Conservation (phyloP, 2,113 vertebrate genomes). For the Dunckerocampus dactyliophorus region DNA sequence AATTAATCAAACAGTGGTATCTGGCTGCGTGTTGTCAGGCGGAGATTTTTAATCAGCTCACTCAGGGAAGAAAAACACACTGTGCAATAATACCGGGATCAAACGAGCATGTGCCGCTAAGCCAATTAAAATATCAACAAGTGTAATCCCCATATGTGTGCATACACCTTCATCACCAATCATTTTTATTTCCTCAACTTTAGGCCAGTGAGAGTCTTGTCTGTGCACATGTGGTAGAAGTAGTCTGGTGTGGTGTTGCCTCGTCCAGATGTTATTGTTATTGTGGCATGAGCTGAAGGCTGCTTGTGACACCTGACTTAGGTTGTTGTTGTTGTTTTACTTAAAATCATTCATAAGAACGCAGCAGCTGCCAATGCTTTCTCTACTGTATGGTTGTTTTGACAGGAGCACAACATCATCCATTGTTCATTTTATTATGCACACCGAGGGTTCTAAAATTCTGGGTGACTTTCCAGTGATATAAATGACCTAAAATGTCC, state of each 20-base stretch:
- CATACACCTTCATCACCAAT: not conserved
- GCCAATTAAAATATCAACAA: slow-evolving; percentile 50
- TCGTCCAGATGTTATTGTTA: slow-evolving; percentile 50
- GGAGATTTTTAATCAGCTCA: slow-evolving; percentile 62
- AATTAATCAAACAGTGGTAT: slow-evolving; percentile 56
- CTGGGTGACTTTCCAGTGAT: not conserved
- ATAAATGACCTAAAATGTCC: too few species aligned
- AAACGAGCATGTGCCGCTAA: slow-evolving; percentile 41
- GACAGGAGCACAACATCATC: not conserved
- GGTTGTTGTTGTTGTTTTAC: slow-evolving; percentile 10
- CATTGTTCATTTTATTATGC: not conserved
- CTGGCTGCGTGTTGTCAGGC: slow-evolving; percentile 33
- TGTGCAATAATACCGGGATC: slow-evolving; percentile 40
- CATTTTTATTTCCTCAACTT: slow-evolving; percentile 17
- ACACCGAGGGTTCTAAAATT: not conserved
- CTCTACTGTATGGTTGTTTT: not conserved
- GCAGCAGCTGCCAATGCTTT: not conserved
- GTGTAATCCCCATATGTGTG: slow-evolving; percentile 35
- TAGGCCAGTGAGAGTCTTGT: not conserved
- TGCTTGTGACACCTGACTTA: slow-evolving; percentile 36
- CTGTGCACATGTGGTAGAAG: slow-evolving; percentile 8
- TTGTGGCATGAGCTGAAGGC: slow-evolving; percentile 25
- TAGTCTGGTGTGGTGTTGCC: slow-evolving; percentile 11
- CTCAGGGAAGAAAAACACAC: slow-evolving; percentile 45
- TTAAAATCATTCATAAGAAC: slow-evolving; percentile 8